These are phyloP conservation scores for Coelopa pilipes DNA, from an alignment of 2,888 invertebrate species.

Conservation along the genomic window DNA sequence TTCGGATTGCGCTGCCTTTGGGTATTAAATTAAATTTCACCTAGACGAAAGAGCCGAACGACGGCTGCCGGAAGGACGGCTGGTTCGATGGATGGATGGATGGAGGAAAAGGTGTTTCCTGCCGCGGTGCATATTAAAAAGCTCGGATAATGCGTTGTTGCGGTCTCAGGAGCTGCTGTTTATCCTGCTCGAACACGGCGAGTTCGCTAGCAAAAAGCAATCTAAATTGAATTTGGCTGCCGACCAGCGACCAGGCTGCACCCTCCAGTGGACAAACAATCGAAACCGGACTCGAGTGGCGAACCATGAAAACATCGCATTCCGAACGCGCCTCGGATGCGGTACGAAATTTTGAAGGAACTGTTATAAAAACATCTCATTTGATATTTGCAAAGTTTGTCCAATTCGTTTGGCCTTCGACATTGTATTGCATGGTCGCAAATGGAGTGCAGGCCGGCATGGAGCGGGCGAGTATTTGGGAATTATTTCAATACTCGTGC, in stretches of 20 bases:
- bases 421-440: too few species aligned
- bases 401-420: too few species aligned
- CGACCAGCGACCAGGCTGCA: constrained; percentile 1
- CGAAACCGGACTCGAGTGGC: constrained; percentile 2
- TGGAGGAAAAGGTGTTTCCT: neutral
- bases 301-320: constrained; percentile 3
- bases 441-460: too few species aligned
- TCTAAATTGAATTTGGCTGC: constrained; percentile 22
- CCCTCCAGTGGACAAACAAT: too few species aligned
- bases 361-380: too few species aligned
- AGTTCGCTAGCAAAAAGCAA: neutral
- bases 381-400: too few species aligned
- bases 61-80: too few species aligned
- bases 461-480: too few species aligned
- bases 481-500: too few species aligned
- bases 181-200: neutral
- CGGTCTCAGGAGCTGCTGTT: neutral
- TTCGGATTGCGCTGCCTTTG: constrained; percentile 15
- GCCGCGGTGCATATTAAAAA: constrained; percentile 24
- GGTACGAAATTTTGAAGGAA: too few species aligned
- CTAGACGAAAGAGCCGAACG: neutral
- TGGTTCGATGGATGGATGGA: too few species aligned
- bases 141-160: neutral
- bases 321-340: too few species aligned
- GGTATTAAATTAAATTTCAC: constrained; percentile 34